These are phyloP conservation scores for Mechanitis messenoides DNA, from an alignment of 2,888 invertebrate genomes.

Conservation along the genomic window DNA sequence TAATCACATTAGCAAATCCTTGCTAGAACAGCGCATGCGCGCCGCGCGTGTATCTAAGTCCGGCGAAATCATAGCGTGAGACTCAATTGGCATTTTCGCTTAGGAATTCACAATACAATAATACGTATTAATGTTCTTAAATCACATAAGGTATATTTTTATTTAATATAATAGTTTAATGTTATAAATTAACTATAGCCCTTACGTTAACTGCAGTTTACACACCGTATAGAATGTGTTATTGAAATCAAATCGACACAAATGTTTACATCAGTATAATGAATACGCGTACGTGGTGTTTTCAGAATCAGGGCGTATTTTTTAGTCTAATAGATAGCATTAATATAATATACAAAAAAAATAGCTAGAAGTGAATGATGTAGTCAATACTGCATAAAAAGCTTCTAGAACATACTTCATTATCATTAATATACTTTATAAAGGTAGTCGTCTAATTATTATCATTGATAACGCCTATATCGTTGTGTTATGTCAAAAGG, in stretches of 20 bases:
- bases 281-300: neutral
- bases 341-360: too few species aligned
- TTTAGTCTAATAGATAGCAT: too few species aligned
- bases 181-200: too few species aligned
- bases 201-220: neutral
- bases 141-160: too few species aligned
- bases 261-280: slow-evolving; percentile 10
- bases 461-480: neutral
- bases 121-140: neutral
- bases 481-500: too few species aligned
- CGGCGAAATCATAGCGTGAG: slow-evolving; percentile 48
- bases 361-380: slow-evolving; percentile 6
- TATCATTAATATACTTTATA: too few species aligned
- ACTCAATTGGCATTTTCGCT: slow-evolving; percentile 30
- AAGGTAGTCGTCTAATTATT: neutral
- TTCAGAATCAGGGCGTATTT: too few species aligned
- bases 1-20: slow-evolving; percentile 38
- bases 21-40: slow-evolving; percentile 32
- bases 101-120: slow-evolving; percentile 29
- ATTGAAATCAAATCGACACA: slow-evolving; percentile 11
- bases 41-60: slow-evolving; percentile 33
- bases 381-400: slow-evolving; percentile 15
- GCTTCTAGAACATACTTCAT: slow-evolving; percentile 16
- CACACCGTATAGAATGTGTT: slow-evolving; percentile 12
- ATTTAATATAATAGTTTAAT: too few species aligned